These are phyloP conservation scores for Laticauda colubrina DNA, from an alignment of 2,113 vertebrate genomes.

Conservation along the genomic window DNA sequence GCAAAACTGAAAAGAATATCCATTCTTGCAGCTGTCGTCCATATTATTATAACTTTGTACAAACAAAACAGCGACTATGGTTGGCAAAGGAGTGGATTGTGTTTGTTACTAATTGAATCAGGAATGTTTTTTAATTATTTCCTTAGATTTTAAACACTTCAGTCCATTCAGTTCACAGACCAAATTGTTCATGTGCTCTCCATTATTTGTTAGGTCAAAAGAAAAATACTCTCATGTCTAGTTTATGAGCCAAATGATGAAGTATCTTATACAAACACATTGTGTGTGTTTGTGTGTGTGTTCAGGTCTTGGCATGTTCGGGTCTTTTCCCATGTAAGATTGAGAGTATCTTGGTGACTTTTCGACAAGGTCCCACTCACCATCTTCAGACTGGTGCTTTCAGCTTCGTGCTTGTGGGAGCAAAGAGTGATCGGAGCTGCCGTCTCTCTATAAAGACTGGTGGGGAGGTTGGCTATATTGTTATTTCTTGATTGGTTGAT, in stretches of 20 bases:
- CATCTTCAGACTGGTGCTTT: no score
- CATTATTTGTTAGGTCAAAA: background rate
- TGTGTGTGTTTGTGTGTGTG: no score
- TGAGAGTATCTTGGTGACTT: no score
- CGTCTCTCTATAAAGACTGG: no score
- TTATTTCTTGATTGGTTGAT: no score
- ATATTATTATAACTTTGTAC: background rate
- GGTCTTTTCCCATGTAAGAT: no score
- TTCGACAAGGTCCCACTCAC: no score
- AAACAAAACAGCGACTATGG: background rate
- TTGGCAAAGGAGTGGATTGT: background rate
- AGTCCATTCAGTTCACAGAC: background rate
- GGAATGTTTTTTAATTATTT: background rate
- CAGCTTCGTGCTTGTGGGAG: no score
- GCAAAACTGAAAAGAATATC: background rate
- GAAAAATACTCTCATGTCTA: background rate
- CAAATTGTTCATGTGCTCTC: background rate
- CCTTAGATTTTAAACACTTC: background rate
- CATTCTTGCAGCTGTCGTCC: background rate
- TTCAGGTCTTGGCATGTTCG: no score
- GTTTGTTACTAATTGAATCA: background rate
- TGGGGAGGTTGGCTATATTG: no score
- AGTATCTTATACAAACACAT: background rate
- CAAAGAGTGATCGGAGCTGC: no score
- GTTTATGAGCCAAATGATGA: background rate